phyloP scores from a whole-genome alignment of 2,888 invertebrate species.

The Charanyca ferruginea region DNA sequence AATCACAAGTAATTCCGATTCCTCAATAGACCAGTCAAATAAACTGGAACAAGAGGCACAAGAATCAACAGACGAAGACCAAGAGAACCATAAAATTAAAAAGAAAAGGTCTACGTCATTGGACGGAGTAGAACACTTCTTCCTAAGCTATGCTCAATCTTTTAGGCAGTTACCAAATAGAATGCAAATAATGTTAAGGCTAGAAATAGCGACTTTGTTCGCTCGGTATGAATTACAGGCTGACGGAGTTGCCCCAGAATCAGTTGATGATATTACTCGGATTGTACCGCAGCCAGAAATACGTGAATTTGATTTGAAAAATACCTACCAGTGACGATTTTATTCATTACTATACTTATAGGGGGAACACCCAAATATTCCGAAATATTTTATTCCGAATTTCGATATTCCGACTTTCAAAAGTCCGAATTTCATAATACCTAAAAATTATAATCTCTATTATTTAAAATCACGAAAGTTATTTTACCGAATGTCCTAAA shows the following conservation, averaged over 20 bases:
- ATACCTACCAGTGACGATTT: too few species aligned
- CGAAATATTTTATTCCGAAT: too few species aligned
- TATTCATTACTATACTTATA: too few species aligned
- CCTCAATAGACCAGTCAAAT: not conserved
- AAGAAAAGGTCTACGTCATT: not conserved
- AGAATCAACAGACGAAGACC: conserved; percentile 13
- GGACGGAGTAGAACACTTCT: conserved; percentile 46
- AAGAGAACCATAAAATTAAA: not conserved
- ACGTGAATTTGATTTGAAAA: conserved; percentile 18
- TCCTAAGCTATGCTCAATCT: conserved; percentile 52
- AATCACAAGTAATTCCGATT: not conserved
- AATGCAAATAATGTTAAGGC: conserved; percentile 59
- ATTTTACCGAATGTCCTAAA: too few species aligned
- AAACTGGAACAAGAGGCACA: not conserved
- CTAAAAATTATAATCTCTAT: too few species aligned
- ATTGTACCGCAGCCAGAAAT: conserved; percentile 28
- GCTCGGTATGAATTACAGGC: conserved; percentile 53
- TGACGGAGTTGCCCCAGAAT: conserved; percentile 17
- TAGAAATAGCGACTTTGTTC: conserved; percentile 59
- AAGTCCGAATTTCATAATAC: too few species aligned
- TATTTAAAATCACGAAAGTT: too few species aligned
- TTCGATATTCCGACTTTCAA: too few species aligned
- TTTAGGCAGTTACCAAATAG: conserved; percentile 51
- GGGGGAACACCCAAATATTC: too few species aligned
- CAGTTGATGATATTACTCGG: conserved; percentile 20